Evolutionary conservation across 2,113 vertebrate genomes (phyloP), one percentile per base, ranked within the genome.

Genomic region (Halichoeres trimaculatus): DNA sequence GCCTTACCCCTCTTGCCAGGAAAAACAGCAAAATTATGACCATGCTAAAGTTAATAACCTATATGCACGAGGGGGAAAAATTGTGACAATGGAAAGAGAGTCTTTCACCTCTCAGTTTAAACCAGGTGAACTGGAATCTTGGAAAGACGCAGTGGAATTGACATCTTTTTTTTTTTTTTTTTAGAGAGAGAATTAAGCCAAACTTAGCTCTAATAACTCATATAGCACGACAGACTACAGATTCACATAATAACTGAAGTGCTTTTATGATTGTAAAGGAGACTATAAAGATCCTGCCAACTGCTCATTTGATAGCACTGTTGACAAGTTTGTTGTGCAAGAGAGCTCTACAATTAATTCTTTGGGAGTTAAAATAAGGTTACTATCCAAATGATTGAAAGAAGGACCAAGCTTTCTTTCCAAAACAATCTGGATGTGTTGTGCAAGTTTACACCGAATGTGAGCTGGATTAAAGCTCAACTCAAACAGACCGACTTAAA

Each of bases 181-280:
- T n/a, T n/a, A n/a, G 38, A 14, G 66, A 43, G 12, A 35, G 10
- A 10, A 14, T 23, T 23, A 41, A 63, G n/a, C 6, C 54, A 51
- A 22, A 8, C 35, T 23, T 40, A 2, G 30, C 3, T 30, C 6
- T 30, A 30, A 40, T 40, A 40, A 40, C 3, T 40, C 9, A 10
- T 10, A 10, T 9, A 40, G 38, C 9, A 30, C 30, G 3, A 9
- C 38, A 9, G 9, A 10, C 2, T 40, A 40, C 9, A 40, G 38
- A 40, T 40, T 40, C 13, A 56, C 1, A 7, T 41, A 20, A 48
- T 51, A 52, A 62, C 43, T 48, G 55, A 24, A 24, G n/a, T 19
- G 8, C 12, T 78, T 48, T 70, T 70, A 54, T 75, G 65, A 80
- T 17, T 10, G 14, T 24, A 45, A 6, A 30, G 3, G 6, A 30